Percentiles rank a stretch among this genome's conserved stretches.
phyloP scores from a whole-genome alignment of 2,797 vertebrate species.

The Enteromius afrohamiltoni region DNA sequence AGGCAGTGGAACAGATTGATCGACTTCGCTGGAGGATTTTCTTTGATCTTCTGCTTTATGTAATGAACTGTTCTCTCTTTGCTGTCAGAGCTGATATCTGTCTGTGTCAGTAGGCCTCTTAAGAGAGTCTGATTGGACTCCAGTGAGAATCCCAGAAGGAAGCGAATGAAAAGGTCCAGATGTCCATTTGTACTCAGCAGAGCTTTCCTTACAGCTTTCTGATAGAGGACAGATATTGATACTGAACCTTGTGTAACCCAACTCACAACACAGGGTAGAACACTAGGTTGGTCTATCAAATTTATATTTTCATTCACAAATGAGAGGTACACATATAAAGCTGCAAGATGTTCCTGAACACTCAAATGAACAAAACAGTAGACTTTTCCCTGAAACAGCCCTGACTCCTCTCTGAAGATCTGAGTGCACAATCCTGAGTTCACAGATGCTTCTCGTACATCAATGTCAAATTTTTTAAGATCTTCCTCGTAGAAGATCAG shows the following conservation, averaged over 20 bases:
- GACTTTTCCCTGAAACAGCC: not conserved
- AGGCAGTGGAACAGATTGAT: constrained; percentile 11
- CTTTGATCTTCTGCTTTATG: not conserved
- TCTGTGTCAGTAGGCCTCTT: too few relatives aligned
- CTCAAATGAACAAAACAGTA: constrained; percentile 4
- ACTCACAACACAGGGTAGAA: not conserved
- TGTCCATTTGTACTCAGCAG: not conserved
- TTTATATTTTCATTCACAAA: not conserved
- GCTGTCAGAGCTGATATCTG: not conserved
- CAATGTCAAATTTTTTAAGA: not conserved
- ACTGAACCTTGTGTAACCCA: not conserved
- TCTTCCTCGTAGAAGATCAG: constrained; percentile 6
- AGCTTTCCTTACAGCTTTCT: not conserved
- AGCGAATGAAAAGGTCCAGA: not conserved
- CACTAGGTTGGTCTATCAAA: not conserved
- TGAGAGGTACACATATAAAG: not conserved
- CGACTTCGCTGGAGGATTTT: not conserved
- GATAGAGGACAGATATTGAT: not conserved
- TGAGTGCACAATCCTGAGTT: constrained; percentile 5
- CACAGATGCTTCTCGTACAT: not conserved
- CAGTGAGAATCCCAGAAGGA: not conserved
- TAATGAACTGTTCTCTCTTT: not conserved
- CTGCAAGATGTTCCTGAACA: not conserved
- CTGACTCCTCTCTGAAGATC: not conserved
- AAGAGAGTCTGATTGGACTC: constrained; percentile 2